phyloP scores from a whole-genome alignment of 1,140 invertebrate species.

The Maconellicoccus hirsutus region DNA sequence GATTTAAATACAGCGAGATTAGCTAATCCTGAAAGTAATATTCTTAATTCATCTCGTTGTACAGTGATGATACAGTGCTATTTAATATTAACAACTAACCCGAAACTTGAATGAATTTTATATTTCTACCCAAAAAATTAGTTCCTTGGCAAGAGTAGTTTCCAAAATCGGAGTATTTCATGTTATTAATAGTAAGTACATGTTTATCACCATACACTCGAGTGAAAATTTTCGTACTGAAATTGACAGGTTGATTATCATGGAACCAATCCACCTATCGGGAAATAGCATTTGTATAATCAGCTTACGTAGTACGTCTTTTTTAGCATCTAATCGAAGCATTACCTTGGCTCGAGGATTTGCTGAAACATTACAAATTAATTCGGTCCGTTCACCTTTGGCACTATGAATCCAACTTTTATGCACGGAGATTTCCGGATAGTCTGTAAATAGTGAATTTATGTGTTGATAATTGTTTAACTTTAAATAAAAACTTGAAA shows the following conservation, averaged over 20 bases:
- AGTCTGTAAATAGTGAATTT: constrained; percentile 46
- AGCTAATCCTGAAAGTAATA: constrained; percentile 34
- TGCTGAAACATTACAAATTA: constrained; percentile 54
- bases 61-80: too few species aligned
- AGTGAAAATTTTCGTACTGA: background rate
- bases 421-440: constrained; percentile 50
- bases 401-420: constrained; percentile 57
- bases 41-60: too few species aligned
- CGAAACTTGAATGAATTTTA: constrained; percentile 40
- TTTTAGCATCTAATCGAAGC: background rate
- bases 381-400: constrained; percentile 48
- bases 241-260: background rate
- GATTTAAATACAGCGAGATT: constrained; percentile 40
- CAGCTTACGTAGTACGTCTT: background rate
- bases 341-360: constrained; percentile 50
- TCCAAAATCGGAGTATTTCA: constrained; percentile 44
- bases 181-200: constrained; percentile 33
- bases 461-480: background rate
- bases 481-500: background rate
- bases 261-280: background rate
- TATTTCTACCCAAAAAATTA: constrained; percentile 38
- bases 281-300: background rate
- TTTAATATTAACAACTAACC: too few species aligned
- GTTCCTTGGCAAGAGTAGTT: constrained; percentile 41
- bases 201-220: background rate